Evolutionary conservation across 35 echinoderm and acorn worm species (phyloP), one percentile per base, ranked within the genome.

Genomic region (Apostichopus parvimensis): DNA sequence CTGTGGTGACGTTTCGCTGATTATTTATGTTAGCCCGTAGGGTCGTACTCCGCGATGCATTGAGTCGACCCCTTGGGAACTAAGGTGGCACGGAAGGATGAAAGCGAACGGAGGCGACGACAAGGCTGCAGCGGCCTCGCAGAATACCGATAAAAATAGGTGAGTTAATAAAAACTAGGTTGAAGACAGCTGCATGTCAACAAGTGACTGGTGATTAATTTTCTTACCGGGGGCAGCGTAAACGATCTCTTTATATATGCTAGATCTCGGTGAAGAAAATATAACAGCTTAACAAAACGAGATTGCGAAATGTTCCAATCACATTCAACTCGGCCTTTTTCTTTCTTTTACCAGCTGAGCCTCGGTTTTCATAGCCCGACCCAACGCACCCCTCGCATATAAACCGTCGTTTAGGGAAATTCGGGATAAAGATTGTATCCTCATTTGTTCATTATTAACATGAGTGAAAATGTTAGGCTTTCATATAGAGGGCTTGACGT

Each of bases 91-190:
- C 81, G 81, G 81, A 84, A 84, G 81, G 81, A 84, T 84, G 81
- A 84, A 84, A 84, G 81, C 55, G 55, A 56, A 59, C 6, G 53
- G 18, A 84, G 81, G 81, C 81, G 81, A 84, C 81, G 81, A 84
- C 81, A 84, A 58, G 81, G 54, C 54, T 15, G 54, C 15, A 59
- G n/a, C 54, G 81, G 81, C 81, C 55, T 23, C 17, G 71, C 18
- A 84, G 81, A 84, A 84, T 84, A 84, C 81, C 81, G 81, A 84
- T 84, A 84, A 84, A 84, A 84, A 84, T 82, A 84, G 81, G 81
- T 84, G 57, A 84, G 81, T 84, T 84, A 84, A 59, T 59, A 84
- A 84, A 84, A 84, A 84, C 34, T 84, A 58, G 81, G 81, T 84
- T 84, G 81, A 84, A 84, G 81, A 84, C 81, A 84, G 81, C 54